phyloP scores from a whole-genome alignment of 1,140 invertebrate genomes.

The Gonatopus flavifemur region DNA sequence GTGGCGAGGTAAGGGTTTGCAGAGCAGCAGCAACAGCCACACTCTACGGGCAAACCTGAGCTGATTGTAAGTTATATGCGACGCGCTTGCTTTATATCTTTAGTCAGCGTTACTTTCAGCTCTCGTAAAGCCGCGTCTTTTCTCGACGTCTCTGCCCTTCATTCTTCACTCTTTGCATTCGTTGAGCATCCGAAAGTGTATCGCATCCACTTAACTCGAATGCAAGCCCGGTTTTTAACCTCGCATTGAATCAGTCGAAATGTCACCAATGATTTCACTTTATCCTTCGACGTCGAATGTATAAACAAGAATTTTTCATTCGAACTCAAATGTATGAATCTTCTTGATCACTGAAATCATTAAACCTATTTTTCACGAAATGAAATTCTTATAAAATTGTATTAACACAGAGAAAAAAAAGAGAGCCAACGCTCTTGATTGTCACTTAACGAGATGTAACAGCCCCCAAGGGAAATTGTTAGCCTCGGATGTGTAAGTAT shows the following conservation, averaged over 20 bases:
- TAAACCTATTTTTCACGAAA: too few relatives aligned
- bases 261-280: conserved; percentile 20
- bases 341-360: too few relatives aligned
- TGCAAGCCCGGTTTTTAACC: conserved; percentile 43
- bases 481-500: conserved; percentile 20
- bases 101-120: conserved; percentile 54
- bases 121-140: conserved; percentile 55
- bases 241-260: too few relatives aligned
- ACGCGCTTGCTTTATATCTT: conserved; percentile 56
- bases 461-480: conserved; percentile 50
- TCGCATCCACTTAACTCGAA: conserved; percentile 39
- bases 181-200: conserved; percentile 35
- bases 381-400: too few relatives aligned
- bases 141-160: too few relatives aligned
- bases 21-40: too few relatives aligned
- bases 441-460: conserved; percentile 56
- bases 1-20: conserved; percentile 29
- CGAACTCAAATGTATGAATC: too few relatives aligned
- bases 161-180: conserved; percentile 37
- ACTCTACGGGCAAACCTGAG: conserved; percentile 32
- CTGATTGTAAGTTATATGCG: conserved; percentile 60
- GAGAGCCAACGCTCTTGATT: conserved; percentile 48
- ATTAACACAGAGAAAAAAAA: too few relatives aligned
- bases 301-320: too few relatives aligned
- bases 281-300: too few relatives aligned